These are phyloP conservation scores for Protobothrops mucrosquamatus DNA, from an alignment of 2,113 vertebrate genomes.

Conservation along the genomic window DNA sequence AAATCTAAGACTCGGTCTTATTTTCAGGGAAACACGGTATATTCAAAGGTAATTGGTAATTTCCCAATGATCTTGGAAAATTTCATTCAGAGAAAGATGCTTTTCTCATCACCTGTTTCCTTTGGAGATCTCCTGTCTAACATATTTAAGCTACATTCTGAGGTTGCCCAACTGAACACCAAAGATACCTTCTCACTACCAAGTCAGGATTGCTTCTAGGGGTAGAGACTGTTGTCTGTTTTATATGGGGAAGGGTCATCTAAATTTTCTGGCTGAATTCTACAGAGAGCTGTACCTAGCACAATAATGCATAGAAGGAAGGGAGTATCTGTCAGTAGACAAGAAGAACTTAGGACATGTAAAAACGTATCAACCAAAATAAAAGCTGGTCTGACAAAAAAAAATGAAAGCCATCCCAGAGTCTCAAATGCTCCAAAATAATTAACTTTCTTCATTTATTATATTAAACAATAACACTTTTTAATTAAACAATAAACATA, in stretches of 20 bases:
- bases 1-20: too few species aligned
- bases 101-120: neutral
- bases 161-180: neutral
- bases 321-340: neutral
- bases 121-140: neutral
- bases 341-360: neutral
- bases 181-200: neutral
- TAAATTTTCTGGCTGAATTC: neutral
- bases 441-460: constrained; percentile 64
- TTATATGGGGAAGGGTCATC: neutral
- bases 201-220: neutral
- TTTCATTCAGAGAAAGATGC: neutral
- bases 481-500: constrained; percentile 79
- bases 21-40: neutral
- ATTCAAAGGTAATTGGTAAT: neutral
- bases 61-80: neutral
- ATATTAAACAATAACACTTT: constrained; percentile 75
- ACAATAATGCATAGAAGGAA: neutral
- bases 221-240: neutral
- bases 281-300: too few species aligned
- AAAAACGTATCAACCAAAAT: neutral
- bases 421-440: constrained; percentile 55
- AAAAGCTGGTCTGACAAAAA: neutral
- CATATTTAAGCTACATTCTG: neutral
- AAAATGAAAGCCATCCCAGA: neutral